A percentile compares a stretch with the other conserved stretches of the same genome.
These are phyloP conservation scores for Drosophila dives DNA, from an alignment of 2,888 invertebrate species.

Conservation along the genomic window DNA sequence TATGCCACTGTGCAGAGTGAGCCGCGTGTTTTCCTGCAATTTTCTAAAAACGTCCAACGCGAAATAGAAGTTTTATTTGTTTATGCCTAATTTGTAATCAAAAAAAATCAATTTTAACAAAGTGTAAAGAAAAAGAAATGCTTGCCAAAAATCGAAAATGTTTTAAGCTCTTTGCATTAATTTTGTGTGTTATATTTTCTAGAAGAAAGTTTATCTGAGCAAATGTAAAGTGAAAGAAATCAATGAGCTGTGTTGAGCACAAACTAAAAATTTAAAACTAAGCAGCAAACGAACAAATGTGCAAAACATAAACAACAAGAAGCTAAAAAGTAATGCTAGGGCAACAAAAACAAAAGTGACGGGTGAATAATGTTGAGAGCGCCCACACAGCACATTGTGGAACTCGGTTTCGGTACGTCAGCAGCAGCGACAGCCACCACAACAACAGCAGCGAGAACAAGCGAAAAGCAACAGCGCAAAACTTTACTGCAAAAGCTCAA, in stretches of 20 bases:
- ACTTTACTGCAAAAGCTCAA: constrained; percentile 63
- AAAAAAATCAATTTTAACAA: constrained; percentile 7
- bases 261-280: constrained; percentile 35
- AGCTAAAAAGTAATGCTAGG: constrained; percentile 43
- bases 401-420: constrained; percentile 83
- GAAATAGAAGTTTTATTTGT: constrained; percentile 21
- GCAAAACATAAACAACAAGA: constrained; percentile 47
- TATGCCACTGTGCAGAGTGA: constrained; percentile 51
- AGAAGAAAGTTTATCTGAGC: constrained; percentile 58
- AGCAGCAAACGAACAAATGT: constrained; percentile 36
- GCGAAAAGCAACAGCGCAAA: constrained; percentile 58
- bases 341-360: constrained; percentile 68
- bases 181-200: constrained; percentile 45
- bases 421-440: constrained; percentile 43
- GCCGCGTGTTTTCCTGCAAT: constrained; percentile 25
- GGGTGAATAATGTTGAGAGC: constrained; percentile 85
- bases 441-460: constrained; percentile 34
- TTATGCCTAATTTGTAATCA: constrained; percentile 3
- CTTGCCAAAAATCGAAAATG: constrained; percentile 22
- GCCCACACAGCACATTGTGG: constrained; percentile 85
- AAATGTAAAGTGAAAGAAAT: constrained; percentile 38
- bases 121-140: constrained; percentile 30
- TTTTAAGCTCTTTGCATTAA: constrained; percentile 23
- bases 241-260: constrained; percentile 49
- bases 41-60: constrained; percentile 17